phyloP scores from a whole-genome alignment of 2,888 invertebrate genomes.

The Agrochola macilenta region DNA sequence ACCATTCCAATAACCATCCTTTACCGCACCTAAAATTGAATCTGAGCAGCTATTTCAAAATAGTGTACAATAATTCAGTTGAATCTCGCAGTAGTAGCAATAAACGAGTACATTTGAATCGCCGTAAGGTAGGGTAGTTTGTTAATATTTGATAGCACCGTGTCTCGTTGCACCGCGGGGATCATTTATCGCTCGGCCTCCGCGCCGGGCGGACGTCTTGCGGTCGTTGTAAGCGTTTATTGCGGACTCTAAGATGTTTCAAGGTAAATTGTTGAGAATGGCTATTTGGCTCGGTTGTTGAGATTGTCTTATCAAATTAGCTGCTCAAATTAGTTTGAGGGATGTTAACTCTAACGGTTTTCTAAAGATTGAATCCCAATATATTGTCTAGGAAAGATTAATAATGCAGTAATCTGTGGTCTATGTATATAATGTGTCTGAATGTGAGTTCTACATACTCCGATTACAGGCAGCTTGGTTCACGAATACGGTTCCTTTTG shows the following conservation, averaged over 20 bases:
- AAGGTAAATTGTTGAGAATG: conserved; percentile 52
- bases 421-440: not conserved
- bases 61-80: conserved; percentile 61
- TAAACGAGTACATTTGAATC: conserved; percentile 82
- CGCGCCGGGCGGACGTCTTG: conserved; percentile 78
- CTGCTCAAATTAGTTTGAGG: too few species aligned
- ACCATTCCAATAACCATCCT: conserved; percentile 13
- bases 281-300: conserved; percentile 32
- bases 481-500: not conserved
- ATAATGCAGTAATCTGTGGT: not conserved
- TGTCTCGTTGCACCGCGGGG: conserved; percentile 76
- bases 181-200: conserved; percentile 81
- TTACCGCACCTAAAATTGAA: conserved; percentile 49
- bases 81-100: conserved; percentile 72
- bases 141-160: conserved; percentile 86
- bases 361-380: too few species aligned
- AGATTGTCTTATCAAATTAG: conserved; percentile 35
- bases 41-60: conserved; percentile 51
- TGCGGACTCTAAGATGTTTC: conserved; percentile 64
- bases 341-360: not conserved
- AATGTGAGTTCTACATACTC: not conserved
- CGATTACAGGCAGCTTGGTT: not conserved
- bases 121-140: conserved; percentile 83
- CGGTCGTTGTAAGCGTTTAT: conserved; percentile 76
- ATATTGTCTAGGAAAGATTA: too few species aligned